These are phyloP conservation scores for Alouatta palliata DNA, from an alignment of 2,113 vertebrate genomes.

Conservation along the genomic window DNA sequence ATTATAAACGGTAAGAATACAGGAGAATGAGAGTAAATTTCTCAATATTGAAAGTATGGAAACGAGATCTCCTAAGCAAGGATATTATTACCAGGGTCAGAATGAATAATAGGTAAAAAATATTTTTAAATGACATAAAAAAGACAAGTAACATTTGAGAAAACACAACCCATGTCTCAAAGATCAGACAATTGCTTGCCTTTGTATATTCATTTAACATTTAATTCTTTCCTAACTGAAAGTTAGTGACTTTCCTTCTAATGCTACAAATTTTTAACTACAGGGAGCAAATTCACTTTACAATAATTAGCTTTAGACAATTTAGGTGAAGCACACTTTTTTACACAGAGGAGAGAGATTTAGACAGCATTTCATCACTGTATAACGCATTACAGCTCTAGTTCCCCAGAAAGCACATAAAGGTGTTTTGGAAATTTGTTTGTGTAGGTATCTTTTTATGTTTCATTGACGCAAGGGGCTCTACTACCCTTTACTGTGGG, in stretches of 20 bases:
- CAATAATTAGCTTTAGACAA: not conserved
- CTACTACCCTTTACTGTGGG: not conserved
- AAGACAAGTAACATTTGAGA: not conserved
- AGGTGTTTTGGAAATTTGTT: not conserved
- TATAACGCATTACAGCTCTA: not conserved
- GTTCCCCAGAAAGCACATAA: not conserved
- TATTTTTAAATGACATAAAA: not conserved
- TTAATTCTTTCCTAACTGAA: not conserved
- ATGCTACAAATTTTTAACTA: not conserved
- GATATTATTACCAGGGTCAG: not conserved
- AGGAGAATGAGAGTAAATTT: not conserved
- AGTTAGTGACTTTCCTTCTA: not conserved
- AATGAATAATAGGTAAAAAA: not conserved
- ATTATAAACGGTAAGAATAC: not conserved
- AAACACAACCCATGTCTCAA: not conserved
- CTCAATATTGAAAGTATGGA: not conserved
- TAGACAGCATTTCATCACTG: not conserved
- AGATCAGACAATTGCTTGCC: not conserved
- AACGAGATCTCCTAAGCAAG: not conserved
- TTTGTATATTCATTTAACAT: not conserved
- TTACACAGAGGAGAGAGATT: not conserved
- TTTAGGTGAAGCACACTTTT: not conserved
- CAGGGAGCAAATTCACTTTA: not conserved
- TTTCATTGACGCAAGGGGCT: not conserved
- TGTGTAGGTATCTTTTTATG: not conserved